Base-by-base conservation (phyloP, 2,113 vertebrate species). In the Antechinus stuartii region DNA sequence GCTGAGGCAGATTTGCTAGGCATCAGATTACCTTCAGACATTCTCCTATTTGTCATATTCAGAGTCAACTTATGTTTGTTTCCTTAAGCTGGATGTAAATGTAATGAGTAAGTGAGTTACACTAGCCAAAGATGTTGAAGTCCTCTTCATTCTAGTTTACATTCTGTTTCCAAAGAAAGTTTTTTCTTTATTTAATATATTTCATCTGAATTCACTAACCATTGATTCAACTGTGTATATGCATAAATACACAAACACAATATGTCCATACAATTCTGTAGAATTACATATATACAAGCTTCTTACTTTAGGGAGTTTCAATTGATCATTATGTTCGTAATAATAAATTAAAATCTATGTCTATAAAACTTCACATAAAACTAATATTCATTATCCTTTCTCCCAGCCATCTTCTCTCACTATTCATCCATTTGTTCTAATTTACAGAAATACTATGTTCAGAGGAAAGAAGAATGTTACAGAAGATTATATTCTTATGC, bases 201-300 rank as follows among this genome's bases (percentile, higher is more conserved):
- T 90, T 94, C 54, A 8, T 3, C 2, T 25, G 0, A n/a, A 9
- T 92, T 96, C 68, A 94, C 94, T 90, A 92, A 94, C 94, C 95
- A 94, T 95, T 5, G 12, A 27, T 57, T 89, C 84, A 89, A 22
- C 68, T 12, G 16, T 84, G 27, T n/a, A 84, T n/a, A n/a, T 84
- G 7, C 25, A 27, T 16, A 89, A 47, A 89, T 47, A 8, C 14
- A 47, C 84, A 46, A n/a, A n/a, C 46, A 0, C 0, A 16, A 0
- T 0, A 1, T 89, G 6, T 23, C 8, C 0, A 11, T 3, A 1
- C 0, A 11, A 16, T 0, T 2, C 4, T 8, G 1, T 2, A 8
- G 2, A 0, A 0, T 4, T 12, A 10, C 9, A 8, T 2, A 0
- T 0, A 0, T 2, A 22, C 42, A 0, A 4, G 11, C 42, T 53